Evolutionary conservation across 2,113 vertebrate genomes (phyloP).

Genomic region (Microcebus ravelobensis): DNA sequence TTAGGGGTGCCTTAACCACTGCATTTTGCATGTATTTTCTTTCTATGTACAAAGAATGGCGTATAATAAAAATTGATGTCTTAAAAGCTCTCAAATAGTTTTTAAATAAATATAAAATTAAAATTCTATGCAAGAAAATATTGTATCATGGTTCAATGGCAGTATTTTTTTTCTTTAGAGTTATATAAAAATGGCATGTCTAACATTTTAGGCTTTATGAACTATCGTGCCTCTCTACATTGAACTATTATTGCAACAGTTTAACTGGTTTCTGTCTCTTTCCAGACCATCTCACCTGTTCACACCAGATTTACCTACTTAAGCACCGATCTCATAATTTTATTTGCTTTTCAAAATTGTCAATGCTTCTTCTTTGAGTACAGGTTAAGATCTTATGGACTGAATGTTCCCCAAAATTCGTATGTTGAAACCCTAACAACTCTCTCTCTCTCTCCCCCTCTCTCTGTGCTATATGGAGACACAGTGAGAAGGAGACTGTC

Average conservation of each 20-base stretch:
- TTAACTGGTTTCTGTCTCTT: not conserved
- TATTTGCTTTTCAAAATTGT: not conserved
- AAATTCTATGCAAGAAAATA: not conserved
- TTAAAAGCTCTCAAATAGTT: not conserved
- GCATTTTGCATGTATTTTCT: not conserved
- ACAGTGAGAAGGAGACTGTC: not conserved
- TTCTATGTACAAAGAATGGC: not conserved
- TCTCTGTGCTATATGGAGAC: not conserved
- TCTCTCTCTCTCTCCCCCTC: not conserved
- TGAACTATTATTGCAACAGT: not conserved
- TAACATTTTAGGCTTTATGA: not conserved
- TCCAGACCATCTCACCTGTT: not conserved
- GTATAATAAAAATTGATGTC: not conserved
- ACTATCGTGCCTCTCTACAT: not conserved
- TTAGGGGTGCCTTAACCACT: not conserved
- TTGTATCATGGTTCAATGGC: not conserved
- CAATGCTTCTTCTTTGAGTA: not conserved
- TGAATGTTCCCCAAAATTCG: not conserved
- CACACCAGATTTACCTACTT: not conserved
- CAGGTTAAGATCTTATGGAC: not conserved
- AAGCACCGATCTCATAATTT: not conserved
- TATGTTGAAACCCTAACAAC: not conserved
- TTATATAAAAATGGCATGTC: not conserved
- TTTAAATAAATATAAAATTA: slow-evolving; percentile 24
- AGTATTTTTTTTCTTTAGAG: not conserved